Evolutionary conservation across 2,888 invertebrate species (phyloP).

Genomic region (Lasioglossum leucozonium): DNA sequence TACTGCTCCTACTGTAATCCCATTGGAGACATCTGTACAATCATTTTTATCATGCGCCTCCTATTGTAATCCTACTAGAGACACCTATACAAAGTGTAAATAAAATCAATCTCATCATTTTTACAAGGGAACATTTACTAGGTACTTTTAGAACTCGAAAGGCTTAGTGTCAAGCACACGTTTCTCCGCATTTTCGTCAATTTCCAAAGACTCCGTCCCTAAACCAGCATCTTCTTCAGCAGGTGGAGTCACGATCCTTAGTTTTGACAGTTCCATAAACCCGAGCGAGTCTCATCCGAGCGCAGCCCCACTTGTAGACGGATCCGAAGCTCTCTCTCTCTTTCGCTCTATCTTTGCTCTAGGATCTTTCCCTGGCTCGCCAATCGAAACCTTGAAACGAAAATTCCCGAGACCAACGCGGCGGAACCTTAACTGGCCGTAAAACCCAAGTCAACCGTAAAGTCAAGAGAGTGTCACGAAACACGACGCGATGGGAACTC

Average conservation of each 20-base stretch:
- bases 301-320: background rate
- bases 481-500: constrained; percentile 15
- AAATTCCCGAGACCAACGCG: background rate
- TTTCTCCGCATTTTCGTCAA: background rate
- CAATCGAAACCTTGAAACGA: constrained; percentile 5
- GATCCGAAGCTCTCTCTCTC: background rate
- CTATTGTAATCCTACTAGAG: too few relatives aligned
- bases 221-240: background rate
- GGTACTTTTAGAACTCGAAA: too few relatives aligned
- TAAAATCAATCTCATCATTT: too few relatives aligned
- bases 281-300: background rate
- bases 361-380: background rate
- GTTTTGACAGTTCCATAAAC: constrained; percentile 14
- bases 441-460: constrained; percentile 32
- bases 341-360: background rate
- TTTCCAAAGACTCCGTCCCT: background rate
- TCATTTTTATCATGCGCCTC: too few relatives aligned
- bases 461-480: constrained; percentile 13
- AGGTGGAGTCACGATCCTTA: background rate
- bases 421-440: constrained; percentile 23
- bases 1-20: too few relatives aligned
- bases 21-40: too few relatives aligned
- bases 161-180: background rate
- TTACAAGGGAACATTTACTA: too few relatives aligned
- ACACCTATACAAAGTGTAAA: too few relatives aligned